Percentiles rank a stretch among this genome's conserved stretches.
These are phyloP conservation scores for Caenorhabditis auriculariae DNA, from an alignment of 2,888 invertebrate genomes.

Conservation along the genomic window DNA sequence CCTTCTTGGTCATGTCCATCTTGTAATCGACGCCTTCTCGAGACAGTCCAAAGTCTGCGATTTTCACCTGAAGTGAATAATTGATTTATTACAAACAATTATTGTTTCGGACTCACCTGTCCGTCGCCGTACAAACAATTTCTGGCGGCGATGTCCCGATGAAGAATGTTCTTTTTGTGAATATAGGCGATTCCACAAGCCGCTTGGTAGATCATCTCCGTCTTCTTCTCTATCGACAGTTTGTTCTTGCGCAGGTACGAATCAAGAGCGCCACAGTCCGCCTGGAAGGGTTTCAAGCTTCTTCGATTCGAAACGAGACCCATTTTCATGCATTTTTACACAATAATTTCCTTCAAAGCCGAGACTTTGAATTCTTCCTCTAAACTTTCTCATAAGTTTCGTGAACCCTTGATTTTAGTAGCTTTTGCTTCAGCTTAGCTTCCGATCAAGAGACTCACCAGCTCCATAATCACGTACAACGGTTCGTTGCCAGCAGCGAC, in stretches of 20 bases:
- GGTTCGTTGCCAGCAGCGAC: constrained; percentile 42
- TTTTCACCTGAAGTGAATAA: constrained; percentile 17
- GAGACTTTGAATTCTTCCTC: too few relatives aligned
- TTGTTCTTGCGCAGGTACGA: constrained; percentile 35
- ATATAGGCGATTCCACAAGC: constrained; percentile 42
- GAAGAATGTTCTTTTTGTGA: constrained; percentile 22
- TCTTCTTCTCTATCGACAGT: constrained; percentile 10
- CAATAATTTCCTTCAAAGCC: not conserved
- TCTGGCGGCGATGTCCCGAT: constrained; percentile 30
- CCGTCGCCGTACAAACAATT: constrained; percentile 33
- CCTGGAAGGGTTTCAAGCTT: constrained; percentile 2
- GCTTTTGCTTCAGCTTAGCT: too few relatives aligned
- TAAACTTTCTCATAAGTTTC: too few relatives aligned
- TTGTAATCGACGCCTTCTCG: constrained; percentile 14
- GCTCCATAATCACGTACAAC: constrained; percentile 45
- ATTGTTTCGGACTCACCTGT: constrained; percentile 6
- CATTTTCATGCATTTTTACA: not conserved
- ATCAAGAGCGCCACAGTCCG: constrained; percentile 35
- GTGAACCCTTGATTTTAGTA: too few relatives aligned
- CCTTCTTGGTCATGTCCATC: constrained; percentile 26
- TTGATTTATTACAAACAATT: not conserved
- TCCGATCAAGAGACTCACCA: too few relatives aligned
- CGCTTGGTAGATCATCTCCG: constrained; percentile 39
- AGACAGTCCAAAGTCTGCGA: constrained; percentile 31
- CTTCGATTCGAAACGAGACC: too few relatives aligned